These are phyloP conservation scores for Drosophila emarginata DNA, from an alignment of 2,888 invertebrate species.

Conservation along the genomic window DNA sequence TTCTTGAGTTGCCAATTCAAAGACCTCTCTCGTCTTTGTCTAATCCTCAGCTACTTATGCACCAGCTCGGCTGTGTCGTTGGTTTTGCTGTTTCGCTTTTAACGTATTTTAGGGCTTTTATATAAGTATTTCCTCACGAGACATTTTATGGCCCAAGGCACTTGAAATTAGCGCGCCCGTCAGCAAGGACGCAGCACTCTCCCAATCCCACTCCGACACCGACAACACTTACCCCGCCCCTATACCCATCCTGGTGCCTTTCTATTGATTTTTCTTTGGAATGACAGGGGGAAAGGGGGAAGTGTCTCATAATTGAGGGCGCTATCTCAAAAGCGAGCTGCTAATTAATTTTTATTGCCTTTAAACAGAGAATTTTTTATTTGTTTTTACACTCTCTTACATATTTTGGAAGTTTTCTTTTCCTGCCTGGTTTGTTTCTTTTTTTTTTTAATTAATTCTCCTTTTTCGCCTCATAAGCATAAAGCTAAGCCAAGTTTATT, in stretches of 20 bases:
- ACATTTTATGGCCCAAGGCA: constrained; percentile 51
- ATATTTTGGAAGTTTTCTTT: constrained; percentile 6
- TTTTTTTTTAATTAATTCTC: constrained; percentile 3
- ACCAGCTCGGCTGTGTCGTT: constrained; percentile 32
- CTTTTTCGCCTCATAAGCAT: constrained; percentile 1
- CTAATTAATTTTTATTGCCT: constrained; percentile 73
- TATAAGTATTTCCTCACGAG: constrained; percentile 40
- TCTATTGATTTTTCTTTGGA: constrained; percentile 45
- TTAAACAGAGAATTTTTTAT: constrained; percentile 39
- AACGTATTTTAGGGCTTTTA: constrained; percentile 47
- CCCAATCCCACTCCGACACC: constrained; percentile 20
- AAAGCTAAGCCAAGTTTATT: not conserved
- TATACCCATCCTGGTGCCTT: constrained; percentile 9
- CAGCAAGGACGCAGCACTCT: constrained; percentile 31
- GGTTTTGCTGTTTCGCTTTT: constrained; percentile 32
- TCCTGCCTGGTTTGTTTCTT: not conserved
- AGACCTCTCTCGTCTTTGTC: constrained; percentile 26
- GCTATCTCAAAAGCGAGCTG: constrained; percentile 48
- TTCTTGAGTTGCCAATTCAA: constrained; percentile 33
- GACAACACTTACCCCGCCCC: not conserved
- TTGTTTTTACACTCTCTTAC: constrained; percentile 15
- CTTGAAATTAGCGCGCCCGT: constrained; percentile 46
- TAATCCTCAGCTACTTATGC: constrained; percentile 47
- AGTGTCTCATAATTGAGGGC: constrained; percentile 60
- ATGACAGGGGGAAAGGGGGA: no score